A percentile compares a stretch with the other conserved stretches of the same genome.
Conservation (phyloP, 2,797 vertebrate species). For the Coilia nasus region DNA sequence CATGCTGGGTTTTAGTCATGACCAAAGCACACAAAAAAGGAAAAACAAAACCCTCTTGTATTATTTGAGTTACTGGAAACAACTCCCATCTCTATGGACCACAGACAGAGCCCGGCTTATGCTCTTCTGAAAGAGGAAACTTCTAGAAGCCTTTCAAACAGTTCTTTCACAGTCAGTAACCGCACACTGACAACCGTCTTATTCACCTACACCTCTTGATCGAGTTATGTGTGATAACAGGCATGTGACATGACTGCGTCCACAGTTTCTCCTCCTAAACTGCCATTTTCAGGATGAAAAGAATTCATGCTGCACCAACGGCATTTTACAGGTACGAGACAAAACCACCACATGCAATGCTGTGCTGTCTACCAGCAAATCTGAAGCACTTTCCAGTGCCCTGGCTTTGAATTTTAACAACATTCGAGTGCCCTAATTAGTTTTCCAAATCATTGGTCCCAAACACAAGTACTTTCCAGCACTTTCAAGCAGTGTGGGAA, state of each 20-base stretch:
- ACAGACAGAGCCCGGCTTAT: background rate
- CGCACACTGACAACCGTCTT: background rate
- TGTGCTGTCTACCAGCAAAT: no score
- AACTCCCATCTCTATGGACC: background rate
- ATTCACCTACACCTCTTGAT: background rate
- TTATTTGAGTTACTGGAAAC: background rate
- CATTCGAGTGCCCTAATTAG: background rate
- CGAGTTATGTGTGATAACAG: background rate
- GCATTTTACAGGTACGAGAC: background rate
- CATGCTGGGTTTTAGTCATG: background rate
- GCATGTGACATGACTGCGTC: background rate
- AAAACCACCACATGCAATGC: no score
- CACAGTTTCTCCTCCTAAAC: background rate
- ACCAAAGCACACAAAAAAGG: background rate
- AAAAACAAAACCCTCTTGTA: background rate
- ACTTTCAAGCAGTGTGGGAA: background rate
- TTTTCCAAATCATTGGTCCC: background rate
- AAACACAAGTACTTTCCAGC: background rate
- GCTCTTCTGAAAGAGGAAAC: background rate
- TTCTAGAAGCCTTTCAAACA: background rate
- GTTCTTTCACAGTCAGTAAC: background rate
- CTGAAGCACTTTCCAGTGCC: no score
- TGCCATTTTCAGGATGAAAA: background rate
- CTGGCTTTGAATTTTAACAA: background rate
- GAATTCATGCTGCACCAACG: background rate